Base-by-base conservation (phyloP, 92 coral and sea anemone genomes). In the Parazoanthus atlanticus region DNA sequence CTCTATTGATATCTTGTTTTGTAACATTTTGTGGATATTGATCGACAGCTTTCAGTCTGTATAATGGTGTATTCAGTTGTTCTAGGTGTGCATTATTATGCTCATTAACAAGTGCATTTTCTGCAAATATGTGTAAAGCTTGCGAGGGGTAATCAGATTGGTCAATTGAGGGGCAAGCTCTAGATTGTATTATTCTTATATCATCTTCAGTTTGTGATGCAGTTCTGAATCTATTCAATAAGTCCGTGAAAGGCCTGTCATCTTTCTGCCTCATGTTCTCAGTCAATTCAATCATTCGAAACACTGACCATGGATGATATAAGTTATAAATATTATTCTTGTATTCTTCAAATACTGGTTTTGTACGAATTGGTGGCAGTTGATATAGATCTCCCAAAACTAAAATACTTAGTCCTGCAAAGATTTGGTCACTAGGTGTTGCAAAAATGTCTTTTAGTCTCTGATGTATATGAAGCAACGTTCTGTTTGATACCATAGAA, bases 401-500 rank as follows among this genome's bases (percentile, higher is more conserved):
- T 10, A 93, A 29, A 23, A 93, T 77, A 89, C 90, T 90, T 9
- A 90, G 78, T 49, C 95, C 90, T 28, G 95, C 95, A 93, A 91
- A 91, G 47, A 93, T 43, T 36, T 88, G 89, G 29, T 76, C 54
- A 80, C 71, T 88, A 16, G 89, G 82, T 82, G 94, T 90, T 19
- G 78, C 78, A 84, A 92, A 92, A 65, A 91, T 91, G 23, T 92
- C 84, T 90, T 92, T 85, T 3, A 88, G 89, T 78, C 88, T 74
- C 78, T 92, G 96, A 72, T 93, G 96, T 17, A 93, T 87, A 72
- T 93, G 92, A 16, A 93, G 94, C 61, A 93, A 74, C 19, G 92
- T 86, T 23, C 72, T 86, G 73, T 93, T 93, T 83, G 81, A 67
- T 69, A 93, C 96, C 91, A 91, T 91, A 78, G 95, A 91, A 21